These are phyloP conservation scores for Halyomorpha halys DNA, from an alignment of 1,140 invertebrate genomes.

Conservation along the genomic window DNA sequence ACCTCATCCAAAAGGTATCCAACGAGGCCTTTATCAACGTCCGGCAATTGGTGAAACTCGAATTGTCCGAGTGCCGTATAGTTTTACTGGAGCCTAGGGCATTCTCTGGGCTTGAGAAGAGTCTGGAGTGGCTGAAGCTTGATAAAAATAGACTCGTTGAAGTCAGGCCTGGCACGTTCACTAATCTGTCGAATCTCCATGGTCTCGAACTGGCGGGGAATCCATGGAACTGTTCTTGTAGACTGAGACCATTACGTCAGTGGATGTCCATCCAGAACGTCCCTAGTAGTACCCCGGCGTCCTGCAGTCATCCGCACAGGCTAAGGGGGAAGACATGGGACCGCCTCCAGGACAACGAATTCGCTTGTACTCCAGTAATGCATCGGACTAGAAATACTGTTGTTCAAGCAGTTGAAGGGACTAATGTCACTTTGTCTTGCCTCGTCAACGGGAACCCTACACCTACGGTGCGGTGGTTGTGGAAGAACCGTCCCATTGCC, in stretches of 20 bases:
- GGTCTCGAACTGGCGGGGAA: constrained; percentile 63
- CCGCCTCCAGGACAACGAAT: constrained; percentile 62
- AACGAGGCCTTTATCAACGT: constrained; percentile 57
- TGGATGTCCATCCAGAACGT: constrained; percentile 71
- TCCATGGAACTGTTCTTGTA: constrained; percentile 73
- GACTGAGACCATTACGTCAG: constrained; percentile 54
- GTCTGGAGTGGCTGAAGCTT: constrained; percentile 61
- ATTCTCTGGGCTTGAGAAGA: constrained; percentile 57
- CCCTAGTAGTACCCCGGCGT: constrained; percentile 54
- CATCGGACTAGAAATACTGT: constrained; percentile 40
- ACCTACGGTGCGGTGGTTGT: constrained; percentile 48
- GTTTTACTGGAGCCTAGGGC: constrained; percentile 51
- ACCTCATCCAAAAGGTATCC: constrained; percentile 55
- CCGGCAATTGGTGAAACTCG: constrained; percentile 57
- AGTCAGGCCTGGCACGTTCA: constrained; percentile 51
- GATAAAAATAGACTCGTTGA: constrained; percentile 60
- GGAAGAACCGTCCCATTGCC: constrained; percentile 41
- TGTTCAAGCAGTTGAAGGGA: constrained; percentile 49
- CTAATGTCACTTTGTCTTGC: constrained; percentile 63
- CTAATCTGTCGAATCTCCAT: constrained; percentile 54
- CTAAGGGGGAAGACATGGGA: constrained; percentile 57
- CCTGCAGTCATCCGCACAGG: constrained; percentile 50
- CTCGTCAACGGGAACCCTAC: constrained; percentile 55
- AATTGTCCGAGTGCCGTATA: constrained; percentile 59
- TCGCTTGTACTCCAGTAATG: constrained; percentile 23